Evolutionary conservation across 2,888 invertebrate species (phyloP), one percentile per base, ranked within the genome.

Genomic region (Chalcis sispes): DNA sequence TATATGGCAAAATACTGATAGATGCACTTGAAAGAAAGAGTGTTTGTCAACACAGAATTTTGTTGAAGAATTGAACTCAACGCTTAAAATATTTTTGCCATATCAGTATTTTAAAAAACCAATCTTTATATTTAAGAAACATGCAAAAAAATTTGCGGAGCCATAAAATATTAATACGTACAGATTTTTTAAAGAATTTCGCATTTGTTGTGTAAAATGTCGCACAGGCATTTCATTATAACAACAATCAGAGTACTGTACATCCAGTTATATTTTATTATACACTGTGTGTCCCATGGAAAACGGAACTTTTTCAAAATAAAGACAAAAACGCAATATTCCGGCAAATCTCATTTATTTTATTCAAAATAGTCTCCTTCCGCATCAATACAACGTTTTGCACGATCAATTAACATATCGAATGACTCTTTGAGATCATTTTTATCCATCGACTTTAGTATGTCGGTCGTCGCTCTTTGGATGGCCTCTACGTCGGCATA

Each of bases 171-270:
- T 36, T 54, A 27, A 27, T 54, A 8, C 27, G 8, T 25, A 10
- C 15, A 13, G 54, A 54, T 54, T 54, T 54, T 27, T 15, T 25
- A 25, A 25, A 54, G 18, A 54, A 54, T 54, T 54, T 8, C 8
- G 54, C 54, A 25, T 54, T 54, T 54, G 27, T 54, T 15, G 54
- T 18, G 4, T 25, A 25, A 15, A 15, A 46, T 46, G 46, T 15
- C 7, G 46, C 46, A 10, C 46, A 46, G 13, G 46, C 46, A 46
- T 54, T 54, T 27, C 25, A 54, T 15, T 54, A 54, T 27, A 54
- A 54, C 2, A 54, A 54, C 25, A 27, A 25, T 27, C 54, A 54
- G 1, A 3, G 54, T 10, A 54, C 25, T 5, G 23, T 54, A 27
- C 25, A 23, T 15, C 23, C 54, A 2, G 27, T 54, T 25, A 18